Evolutionary conservation across 2,888 invertebrate genomes (phyloP), one percentile per base, ranked within the genome.

Genomic region (Pammene fasciana): DNA sequence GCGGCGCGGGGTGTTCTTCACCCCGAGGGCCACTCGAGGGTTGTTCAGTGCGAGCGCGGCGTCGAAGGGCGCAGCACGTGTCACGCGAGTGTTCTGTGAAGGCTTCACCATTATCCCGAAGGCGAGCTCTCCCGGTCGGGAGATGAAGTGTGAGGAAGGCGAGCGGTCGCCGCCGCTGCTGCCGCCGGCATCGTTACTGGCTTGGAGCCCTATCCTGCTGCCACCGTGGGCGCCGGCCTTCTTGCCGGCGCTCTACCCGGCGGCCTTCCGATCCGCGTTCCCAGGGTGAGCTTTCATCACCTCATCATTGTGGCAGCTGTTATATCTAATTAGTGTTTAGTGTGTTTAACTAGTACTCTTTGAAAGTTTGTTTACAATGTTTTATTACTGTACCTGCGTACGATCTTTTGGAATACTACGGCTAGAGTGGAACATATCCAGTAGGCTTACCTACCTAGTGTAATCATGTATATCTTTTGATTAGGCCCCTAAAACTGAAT

Each of bases 201-300:
- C 95, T 16, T 96, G 96, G 96, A 95, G 95, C 79, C 96, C 96
- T 55, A 94, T 96, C 72, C 86, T 96, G 79, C 88, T 96, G 84
- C 95, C 95, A 76, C 96, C 96, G 26, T 96, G 96, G 96, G 95
- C 95, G 65, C 95, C 95, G 76, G 95, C 95, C 48, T 92, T 96
- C 72, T 81, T 95, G 75, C 95, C 96, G 73, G 95, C 95, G 73
- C 95, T 95, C 83, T 96, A 95, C 88, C 96, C 95, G 80, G 95
- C 96, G 72, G 95, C 95, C 54, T 93, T 95, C 75, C 92, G 95
- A 59, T 95, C 95, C 68, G 96, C 96, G 73, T 92, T 96, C 78
- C 96, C 96, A 65, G 95, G 96, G 96, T 96, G 94, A 94, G 95
- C 93, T 73, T 76, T 74, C 70, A 73, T n/a, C 8, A 48, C 50